phyloP scores from a whole-genome alignment of 2,888 invertebrate genomes.

The Amphipoea lucens region DNA sequence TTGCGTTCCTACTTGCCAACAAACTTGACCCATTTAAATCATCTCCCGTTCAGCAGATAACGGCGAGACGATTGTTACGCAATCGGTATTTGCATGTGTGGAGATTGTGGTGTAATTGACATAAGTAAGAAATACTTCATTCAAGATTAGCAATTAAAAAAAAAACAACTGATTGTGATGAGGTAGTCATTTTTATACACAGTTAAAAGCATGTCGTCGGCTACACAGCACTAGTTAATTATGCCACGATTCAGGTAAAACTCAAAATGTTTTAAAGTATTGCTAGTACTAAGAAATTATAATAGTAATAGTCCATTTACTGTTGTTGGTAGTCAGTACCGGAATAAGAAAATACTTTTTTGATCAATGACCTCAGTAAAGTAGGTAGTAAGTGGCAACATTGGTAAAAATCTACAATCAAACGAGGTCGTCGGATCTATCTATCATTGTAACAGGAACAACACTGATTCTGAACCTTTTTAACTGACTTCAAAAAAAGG shows the following conservation, averaged over 20 bases:
- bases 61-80: slow-evolving; percentile 18
- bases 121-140: not conserved
- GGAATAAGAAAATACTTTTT: not conserved
- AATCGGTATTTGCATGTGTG: slow-evolving; percentile 11
- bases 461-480: not conserved
- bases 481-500: too few species aligned
- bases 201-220: not conserved
- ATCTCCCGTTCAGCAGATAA: slow-evolving; percentile 49
- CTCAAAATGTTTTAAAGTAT: not conserved
- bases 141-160: not conserved
- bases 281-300: too few species aligned
- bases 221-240: not conserved
- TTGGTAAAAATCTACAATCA: not conserved
- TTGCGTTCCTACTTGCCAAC: too few species aligned
- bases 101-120: not conserved
- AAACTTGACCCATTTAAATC: slow-evolving; percentile 69
- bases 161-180: not conserved
- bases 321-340: too few species aligned
- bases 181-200: not conserved
- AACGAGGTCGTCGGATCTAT: not conserved
- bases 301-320: too few species aligned
- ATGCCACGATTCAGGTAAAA: not conserved
- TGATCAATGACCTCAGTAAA: not conserved
- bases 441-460: not conserved
- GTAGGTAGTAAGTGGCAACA: not conserved